A percentile compares a stretch with the other conserved stretches of the same genome.
Evolutionary conservation across 2,888 invertebrate species (phyloP).

Genomic region (Onthophagus sagittarius): DNA sequence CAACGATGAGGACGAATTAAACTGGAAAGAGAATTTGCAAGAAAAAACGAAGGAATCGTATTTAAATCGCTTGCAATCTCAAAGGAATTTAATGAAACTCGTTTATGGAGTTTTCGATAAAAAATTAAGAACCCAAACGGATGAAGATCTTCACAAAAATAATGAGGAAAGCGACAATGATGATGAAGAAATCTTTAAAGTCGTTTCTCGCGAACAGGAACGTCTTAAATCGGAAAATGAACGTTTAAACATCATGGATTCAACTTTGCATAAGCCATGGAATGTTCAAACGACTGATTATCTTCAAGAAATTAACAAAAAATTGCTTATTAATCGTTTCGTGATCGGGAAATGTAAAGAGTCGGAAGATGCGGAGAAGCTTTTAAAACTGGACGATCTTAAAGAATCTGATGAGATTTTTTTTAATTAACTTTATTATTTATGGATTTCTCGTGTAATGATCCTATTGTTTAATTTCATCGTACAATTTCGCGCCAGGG

Average conservation of each 20-base stretch:
- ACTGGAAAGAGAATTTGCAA: slow-evolving; percentile 80
- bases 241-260: slow-evolving; percentile 66
- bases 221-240: slow-evolving; percentile 66
- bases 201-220: slow-evolving; percentile 65
- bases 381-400: slow-evolving; percentile 75
- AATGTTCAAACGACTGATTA: slow-evolving; percentile 59
- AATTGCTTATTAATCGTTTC: slow-evolving; percentile 79
- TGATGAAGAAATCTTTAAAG: slow-evolving; percentile 62
- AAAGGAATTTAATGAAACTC: slow-evolving; percentile 75
- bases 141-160: slow-evolving; percentile 16
- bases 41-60: slow-evolving; percentile 82
- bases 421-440: not conserved
- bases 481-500: slow-evolving; percentile 55
- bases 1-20: slow-evolving; percentile 35
- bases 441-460: slow-evolving; percentile 40
- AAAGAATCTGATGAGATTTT: slow-evolving; percentile 61
- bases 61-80: slow-evolving; percentile 68
- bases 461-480: slow-evolving; percentile 57
- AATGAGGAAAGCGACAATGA: slow-evolving; percentile 27
- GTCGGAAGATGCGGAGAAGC: slow-evolving; percentile 82
- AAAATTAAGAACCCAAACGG: slow-evolving; percentile 21
- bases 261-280: slow-evolving; percentile 61
- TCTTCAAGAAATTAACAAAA: slow-evolving; percentile 61
- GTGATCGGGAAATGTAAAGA: slow-evolving; percentile 94
- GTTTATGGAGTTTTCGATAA: slow-evolving; percentile 65